Percentiles rank a stretch among this genome's conserved stretches.
phyloP scores from a whole-genome alignment of 2,113 vertebrate genomes.

The Ardeotis arabs region DNA sequence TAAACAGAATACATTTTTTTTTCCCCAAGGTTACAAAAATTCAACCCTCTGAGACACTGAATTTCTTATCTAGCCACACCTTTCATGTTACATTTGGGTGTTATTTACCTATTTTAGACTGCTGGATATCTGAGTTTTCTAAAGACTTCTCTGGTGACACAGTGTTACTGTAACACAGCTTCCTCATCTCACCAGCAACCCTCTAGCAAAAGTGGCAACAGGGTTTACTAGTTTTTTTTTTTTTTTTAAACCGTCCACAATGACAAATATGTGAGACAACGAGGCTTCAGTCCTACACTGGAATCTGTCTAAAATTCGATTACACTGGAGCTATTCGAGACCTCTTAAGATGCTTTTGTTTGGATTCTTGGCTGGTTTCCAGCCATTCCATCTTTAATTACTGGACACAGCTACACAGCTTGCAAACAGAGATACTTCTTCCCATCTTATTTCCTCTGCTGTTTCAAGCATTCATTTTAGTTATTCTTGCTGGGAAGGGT shows the following conservation, averaged over 20 bases:
- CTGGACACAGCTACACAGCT: conserved; percentile 37
- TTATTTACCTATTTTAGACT: background rate
- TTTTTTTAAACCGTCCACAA: background rate
- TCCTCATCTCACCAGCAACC: background rate
- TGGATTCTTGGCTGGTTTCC: background rate
- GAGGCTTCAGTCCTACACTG: background rate
- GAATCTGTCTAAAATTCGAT: background rate
- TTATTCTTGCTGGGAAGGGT: background rate
- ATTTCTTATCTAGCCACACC: background rate
- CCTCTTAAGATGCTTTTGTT: background rate
- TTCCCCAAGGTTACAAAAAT: background rate
- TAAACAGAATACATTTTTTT: background rate
- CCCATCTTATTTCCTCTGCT: background rate
- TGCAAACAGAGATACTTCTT: background rate
- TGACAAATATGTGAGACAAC: background rate
- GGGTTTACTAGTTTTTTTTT: background rate
- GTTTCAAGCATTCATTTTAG: conserved; percentile 23
- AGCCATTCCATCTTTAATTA: conserved; percentile 25
- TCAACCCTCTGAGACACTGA: background rate
- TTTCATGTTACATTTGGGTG: background rate
- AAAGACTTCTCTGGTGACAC: background rate
- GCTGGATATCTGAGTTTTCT: background rate
- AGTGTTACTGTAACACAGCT: background rate
- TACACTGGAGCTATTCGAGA: background rate
- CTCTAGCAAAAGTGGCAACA: background rate